Base-by-base conservation (phyloP, 92 coral and sea anemone species). In the Hydrozoanthus gracilis region DNA sequence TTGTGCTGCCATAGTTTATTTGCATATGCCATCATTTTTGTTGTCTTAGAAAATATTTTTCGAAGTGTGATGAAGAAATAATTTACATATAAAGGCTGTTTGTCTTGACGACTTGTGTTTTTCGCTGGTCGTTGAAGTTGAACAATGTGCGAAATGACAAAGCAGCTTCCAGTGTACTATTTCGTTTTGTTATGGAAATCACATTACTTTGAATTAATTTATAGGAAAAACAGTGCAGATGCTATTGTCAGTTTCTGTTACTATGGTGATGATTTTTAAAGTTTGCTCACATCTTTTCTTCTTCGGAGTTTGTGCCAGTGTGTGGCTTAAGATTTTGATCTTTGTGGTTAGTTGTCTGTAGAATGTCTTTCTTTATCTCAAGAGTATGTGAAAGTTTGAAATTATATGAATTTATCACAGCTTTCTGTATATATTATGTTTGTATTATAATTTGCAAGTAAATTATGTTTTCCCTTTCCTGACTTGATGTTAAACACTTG, bases 261-360 rank as follows among this genome's bases (percentile, higher is more conserved):
- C 67, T 54, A 76, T 76, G 82, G 82, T 27, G 12, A 27, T 76
- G 47, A 54, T 66, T 76, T 73, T 46, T 51, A 64, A 18, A 76
- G 15, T 35, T 52, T n/a, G 62, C 62, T 8, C 67, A 9, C 46
- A 18, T 16, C 3, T 18, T 76, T n/a, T 11, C 15, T 52, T 50
- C 51, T 50, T 15, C 17, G 9, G 10, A 14, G 10, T 76, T 8
- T 13, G 9, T 18, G 16, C 80, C 48, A 51, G 6, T 10, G 52
- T 4, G 8, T 71, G 76, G 46, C 7, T n/a, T 8, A 44, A 17
- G 8, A 49, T 6, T 7, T 54, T 76, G 46, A 51, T 49, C 14
- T 73, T n/a, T 49, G 13, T 49, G 35, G 44, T 49, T 16, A 49
- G 13, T 39, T 65, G 2, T 27, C 39, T 27, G 39, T 0, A 68